phyloP scores from a whole-genome alignment of 2,888 invertebrate species.

The Odontomyia ornata region DNA sequence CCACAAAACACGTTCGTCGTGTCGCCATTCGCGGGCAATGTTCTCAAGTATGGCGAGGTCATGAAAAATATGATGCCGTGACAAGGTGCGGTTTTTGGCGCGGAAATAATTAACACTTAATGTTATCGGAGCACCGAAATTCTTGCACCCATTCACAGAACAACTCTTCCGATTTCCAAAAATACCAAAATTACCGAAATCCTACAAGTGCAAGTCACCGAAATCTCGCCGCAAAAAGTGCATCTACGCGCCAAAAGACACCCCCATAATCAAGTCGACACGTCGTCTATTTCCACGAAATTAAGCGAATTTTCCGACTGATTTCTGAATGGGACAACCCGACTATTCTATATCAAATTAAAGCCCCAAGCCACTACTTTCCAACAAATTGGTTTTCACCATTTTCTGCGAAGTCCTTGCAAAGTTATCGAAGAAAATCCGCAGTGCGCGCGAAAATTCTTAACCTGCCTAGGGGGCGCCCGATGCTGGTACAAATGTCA shows the following conservation, averaged over 20 bases:
- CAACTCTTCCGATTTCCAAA: neutral
- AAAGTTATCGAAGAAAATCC: constrained; percentile 18
- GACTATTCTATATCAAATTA: constrained; percentile 14
- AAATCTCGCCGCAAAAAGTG: constrained; percentile 46
- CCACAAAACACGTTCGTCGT: constrained; percentile 26
- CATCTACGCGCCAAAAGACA: constrained; percentile 49
- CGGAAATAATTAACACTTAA: constrained; percentile 40
- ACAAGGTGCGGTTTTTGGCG: constrained; percentile 48
- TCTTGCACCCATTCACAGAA: neutral
- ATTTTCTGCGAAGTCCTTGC: neutral
- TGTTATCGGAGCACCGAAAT: constrained; percentile 23
- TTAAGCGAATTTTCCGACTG: neutral
- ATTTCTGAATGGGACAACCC: constrained; percentile 17
- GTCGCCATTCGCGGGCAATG: constrained; percentile 35
- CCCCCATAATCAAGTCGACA: constrained; percentile 47
- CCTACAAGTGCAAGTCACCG: constrained; percentile 1
- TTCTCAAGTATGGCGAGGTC: constrained; percentile 43
- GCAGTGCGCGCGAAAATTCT: constrained; percentile 40
- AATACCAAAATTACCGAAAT: constrained; percentile 33
- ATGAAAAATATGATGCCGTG: constrained; percentile 47
- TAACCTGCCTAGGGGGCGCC: constrained; percentile 43
- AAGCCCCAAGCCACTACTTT: constrained; percentile 25
- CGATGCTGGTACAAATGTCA: constrained; percentile 30
- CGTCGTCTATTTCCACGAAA: constrained; percentile 45
- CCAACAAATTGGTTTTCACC: neutral